These are phyloP conservation scores for Subanguina moxae DNA, from an alignment of 1,140 invertebrate genomes.

Conservation along the genomic window DNA sequence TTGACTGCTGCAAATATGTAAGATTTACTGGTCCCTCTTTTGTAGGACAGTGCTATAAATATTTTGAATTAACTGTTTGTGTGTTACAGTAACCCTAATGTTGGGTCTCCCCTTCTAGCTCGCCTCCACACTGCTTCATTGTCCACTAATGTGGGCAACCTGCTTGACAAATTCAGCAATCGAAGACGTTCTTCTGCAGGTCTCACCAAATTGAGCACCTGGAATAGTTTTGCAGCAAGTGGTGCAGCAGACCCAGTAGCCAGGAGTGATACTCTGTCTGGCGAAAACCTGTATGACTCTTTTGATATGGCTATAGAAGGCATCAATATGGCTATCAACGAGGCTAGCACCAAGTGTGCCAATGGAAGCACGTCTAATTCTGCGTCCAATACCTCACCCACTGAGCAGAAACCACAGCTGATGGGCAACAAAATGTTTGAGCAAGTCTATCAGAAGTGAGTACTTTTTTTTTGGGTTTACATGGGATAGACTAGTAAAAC, in stretches of 20 bases:
- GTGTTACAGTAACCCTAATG: slow-evolving; percentile 3
- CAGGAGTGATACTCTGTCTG: background rate
- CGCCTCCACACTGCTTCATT: slow-evolving; percentile 3
- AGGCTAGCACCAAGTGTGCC: background rate
- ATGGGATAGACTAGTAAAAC: too few relatives aligned
- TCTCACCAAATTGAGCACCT: background rate
- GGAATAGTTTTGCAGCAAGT: background rate
- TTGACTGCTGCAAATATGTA: too few relatives aligned
- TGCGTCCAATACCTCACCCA: background rate
- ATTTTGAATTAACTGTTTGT: too few relatives aligned
- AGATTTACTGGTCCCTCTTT: background rate
- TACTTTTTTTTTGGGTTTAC: too few relatives aligned
- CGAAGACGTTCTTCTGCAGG: slow-evolving; percentile 27
- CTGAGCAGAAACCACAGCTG: background rate
- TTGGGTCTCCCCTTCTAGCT: slow-evolving; percentile 21
- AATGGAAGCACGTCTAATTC: background rate
- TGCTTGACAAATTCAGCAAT: slow-evolving; percentile 32
- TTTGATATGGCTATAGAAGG: slow-evolving; percentile 1
- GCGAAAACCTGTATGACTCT: slow-evolving; percentile 7
- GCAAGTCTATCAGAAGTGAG: background rate
- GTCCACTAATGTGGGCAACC: slow-evolving; percentile 8
- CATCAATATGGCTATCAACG: slow-evolving; percentile 6
- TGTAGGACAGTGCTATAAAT: background rate
- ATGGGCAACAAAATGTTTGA: background rate
- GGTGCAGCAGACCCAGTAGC: too few relatives aligned